Evolutionary conservation across 2,888 invertebrate genomes (phyloP).

Genomic region (Sphaerolaimus hirsutus): DNA sequence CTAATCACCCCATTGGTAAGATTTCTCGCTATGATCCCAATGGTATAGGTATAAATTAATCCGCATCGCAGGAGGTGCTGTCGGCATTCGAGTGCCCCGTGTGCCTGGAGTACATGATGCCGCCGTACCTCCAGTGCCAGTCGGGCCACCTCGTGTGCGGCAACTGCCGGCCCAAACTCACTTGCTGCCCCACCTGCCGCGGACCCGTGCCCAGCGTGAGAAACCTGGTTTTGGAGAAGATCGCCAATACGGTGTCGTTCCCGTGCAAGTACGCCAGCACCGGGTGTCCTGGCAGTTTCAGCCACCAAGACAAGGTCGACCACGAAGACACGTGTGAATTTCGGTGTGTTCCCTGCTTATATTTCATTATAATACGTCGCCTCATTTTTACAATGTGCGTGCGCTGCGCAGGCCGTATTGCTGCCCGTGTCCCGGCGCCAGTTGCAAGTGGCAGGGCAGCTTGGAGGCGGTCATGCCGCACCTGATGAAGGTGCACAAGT

Average conservation of each 20-base stretch:
- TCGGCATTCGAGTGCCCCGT: constrained; percentile 40
- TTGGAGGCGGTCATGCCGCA: constrained; percentile 96
- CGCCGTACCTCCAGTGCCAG: constrained; percentile 92
- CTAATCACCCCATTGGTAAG: too few relatives aligned
- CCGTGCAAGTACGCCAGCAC: constrained; percentile 90
- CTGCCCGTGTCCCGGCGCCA: constrained; percentile 96
- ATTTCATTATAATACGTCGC: too few relatives aligned
- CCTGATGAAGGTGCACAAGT: constrained; percentile 64
- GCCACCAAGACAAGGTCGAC: constrained; percentile 71
- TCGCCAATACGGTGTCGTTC: constrained; percentile 89
- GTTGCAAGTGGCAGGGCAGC: constrained; percentile 96
- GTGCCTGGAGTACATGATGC: constrained; percentile 95
- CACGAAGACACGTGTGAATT: constrained; percentile 97
- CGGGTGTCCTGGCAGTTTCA: constrained; percentile 46
- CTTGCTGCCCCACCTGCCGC: constrained; percentile 89
- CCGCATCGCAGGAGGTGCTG: constrained; percentile 9
- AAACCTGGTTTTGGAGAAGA: constrained; percentile 97
- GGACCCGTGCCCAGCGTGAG: constrained; percentile 83
- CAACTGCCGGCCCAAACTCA: constrained; percentile 79
- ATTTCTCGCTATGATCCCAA: too few relatives aligned
- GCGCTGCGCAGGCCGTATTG: constrained; percentile 75
- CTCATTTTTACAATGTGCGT: too few relatives aligned
- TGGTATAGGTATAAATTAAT: too few relatives aligned
- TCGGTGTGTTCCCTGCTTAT: too few relatives aligned
- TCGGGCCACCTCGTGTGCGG: constrained; percentile 95